Evolutionary conservation across 1,140 invertebrate genomes (phyloP), one percentile per base, ranked within the genome.

Genomic region (Aphelenchoides avenae): DNA sequence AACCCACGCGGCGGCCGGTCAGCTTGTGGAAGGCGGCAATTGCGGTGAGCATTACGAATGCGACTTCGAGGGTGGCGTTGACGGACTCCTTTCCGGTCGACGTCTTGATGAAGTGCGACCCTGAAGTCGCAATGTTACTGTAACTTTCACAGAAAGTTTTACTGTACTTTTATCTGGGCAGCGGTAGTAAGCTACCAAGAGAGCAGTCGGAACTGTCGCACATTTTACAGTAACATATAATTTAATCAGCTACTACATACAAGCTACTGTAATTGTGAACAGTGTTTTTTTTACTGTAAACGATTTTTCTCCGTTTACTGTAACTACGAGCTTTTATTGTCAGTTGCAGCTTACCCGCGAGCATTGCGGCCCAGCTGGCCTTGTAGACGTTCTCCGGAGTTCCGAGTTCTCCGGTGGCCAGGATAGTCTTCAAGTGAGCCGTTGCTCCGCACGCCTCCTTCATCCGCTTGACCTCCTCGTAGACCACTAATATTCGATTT

Each of bases 41-140:
- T 37, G 92, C 93, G 71, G 85, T 79, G 48, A 88, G 87, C 94
- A 99, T 98, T 0, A 96, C 86, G 20, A 94, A 79, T 5, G 91
- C 91, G 46, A 89, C 85, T 31, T 87, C 85, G 36, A 97, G 78
- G 7, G 87, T 96, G 1, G 94, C 93, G 84, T 98, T 98, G 0
- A 93, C 85, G 13, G 82, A 78, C 81, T 98, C 95, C 81, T 98
- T 98, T 41, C 93, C 94, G 2, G 95, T 99, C 0, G 92, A 97
- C 26, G 94, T 98, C 80, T 99, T 99, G 47, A 99, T 96, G 73
- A 98, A 98, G 82, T 98, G 88, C 29, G 90, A 86, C 20, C 92
- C 83, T 59, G 27, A 62, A 53, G 31, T 13, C n/a, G n/a, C n/a
- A n/a, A n/a, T n/a, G n/a, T n/a, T n/a, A n/a, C 34, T n/a, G 18